Conservation (phyloP, 2,888 invertebrate genomes). For the Mythimna ferrago region DNA sequence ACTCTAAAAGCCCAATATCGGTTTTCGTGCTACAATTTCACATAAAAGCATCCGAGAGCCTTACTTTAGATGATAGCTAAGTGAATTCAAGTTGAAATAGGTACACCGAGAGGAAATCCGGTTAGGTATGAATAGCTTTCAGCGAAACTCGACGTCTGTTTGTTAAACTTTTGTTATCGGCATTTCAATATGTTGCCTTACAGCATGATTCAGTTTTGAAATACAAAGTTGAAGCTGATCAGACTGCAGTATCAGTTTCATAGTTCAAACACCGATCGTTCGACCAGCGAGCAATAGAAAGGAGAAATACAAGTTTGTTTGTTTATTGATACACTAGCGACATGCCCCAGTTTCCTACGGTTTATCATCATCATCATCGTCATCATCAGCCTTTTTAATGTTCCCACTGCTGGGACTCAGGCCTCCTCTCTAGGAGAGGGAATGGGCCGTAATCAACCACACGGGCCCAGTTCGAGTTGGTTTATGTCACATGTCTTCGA, state of each 20-base stretch:
- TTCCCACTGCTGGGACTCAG: no score
- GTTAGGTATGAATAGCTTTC: constrained; percentile 71
- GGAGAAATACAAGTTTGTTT: background rate
- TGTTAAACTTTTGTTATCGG: constrained; percentile 62
- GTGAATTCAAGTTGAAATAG: constrained; percentile 74
- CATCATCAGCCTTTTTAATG: no score
- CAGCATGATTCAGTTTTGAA: constrained; percentile 39
- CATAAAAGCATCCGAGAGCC: constrained; percentile 51
- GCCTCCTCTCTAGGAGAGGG: no score
- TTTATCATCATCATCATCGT: background rate
- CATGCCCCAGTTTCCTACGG: background rate
- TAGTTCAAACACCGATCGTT: background rate
- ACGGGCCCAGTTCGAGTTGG: no score
- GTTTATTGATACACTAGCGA: background rate
- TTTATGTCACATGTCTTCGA: no score
- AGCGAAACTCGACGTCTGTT: constrained; percentile 62
- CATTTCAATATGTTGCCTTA: constrained; percentile 52
- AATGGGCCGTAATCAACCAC: no score
- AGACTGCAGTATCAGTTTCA: constrained; percentile 5
- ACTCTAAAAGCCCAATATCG: constrained; percentile 24
- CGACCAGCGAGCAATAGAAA: background rate
- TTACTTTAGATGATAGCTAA: constrained; percentile 67
- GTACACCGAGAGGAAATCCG: constrained; percentile 71
- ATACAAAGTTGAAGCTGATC: constrained; percentile 30
- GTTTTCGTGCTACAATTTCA: constrained; percentile 44